These are phyloP conservation scores for Ceramica pisi DNA, from an alignment of 2,888 invertebrate species.

Conservation along the genomic window DNA sequence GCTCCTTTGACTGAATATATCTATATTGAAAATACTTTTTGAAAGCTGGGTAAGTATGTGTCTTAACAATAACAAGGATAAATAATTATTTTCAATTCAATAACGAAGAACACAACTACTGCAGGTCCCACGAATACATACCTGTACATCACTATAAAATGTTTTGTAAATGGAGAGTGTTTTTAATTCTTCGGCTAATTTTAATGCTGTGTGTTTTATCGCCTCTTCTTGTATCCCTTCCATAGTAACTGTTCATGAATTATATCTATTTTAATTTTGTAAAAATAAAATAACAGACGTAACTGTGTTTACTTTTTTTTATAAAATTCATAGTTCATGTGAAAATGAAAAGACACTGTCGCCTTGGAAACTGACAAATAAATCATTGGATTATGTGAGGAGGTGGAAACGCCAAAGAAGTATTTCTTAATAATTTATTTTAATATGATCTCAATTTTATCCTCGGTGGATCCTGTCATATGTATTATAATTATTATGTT, in stretches of 20 bases:
- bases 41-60: neutral
- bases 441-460: neutral
- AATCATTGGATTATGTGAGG: constrained; percentile 29
- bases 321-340: constrained; percentile 79
- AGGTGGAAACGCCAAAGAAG: constrained; percentile 7
- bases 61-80: neutral
- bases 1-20: neutral
- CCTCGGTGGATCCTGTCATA: neutral
- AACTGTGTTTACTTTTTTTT: constrained; percentile 83
- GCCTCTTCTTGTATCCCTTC: constrained; percentile 91
- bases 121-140: constrained; percentile 71
- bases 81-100: neutral
- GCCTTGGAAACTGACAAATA: constrained; percentile 77
- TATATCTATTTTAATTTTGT: constrained; percentile 76
- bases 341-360: constrained; percentile 75
- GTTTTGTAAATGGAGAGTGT: constrained; percentile 94
- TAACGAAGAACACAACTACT: neutral
- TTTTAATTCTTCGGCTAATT: constrained; percentile 95
- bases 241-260: constrained; percentile 78
- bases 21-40: constrained; percentile 3
- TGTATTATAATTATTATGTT: no score
- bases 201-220: constrained; percentile 94
- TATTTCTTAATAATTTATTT: constrained; percentile 10
- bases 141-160: constrained; percentile 95
- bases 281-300: constrained; percentile 77